A percentile compares a stretch with the other conserved stretches of the same genome.
Evolutionary conservation across 2,797 vertebrate genomes (phyloP).

Genomic region (Sebastes cheni): DNA sequence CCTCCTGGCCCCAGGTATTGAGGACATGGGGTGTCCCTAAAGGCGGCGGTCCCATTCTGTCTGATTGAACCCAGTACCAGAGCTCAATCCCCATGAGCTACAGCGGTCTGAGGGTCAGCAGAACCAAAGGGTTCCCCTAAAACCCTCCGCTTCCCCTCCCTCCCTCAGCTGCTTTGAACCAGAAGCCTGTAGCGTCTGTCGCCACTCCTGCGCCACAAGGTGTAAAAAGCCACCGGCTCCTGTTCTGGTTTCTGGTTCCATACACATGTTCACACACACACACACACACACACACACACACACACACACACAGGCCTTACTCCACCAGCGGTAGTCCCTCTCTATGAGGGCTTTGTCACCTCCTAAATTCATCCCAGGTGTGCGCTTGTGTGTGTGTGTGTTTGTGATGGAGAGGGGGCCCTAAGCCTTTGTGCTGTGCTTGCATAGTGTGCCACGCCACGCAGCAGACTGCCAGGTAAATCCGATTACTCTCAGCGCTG

Average conservation of each 20-base stretch:
- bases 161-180: slow-evolving; percentile 68
- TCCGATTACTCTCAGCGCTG: slow-evolving; percentile 78
- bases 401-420: slow-evolving; percentile 80
- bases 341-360: slow-evolving; percentile 72
- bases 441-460: slow-evolving; percentile 59
- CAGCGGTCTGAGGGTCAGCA: slow-evolving; percentile 66
- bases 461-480: slow-evolving; percentile 73
- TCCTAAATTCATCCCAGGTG: slow-evolving; percentile 83
- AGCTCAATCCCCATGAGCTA: slow-evolving; percentile 57
- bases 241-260: slow-evolving; percentile 65
- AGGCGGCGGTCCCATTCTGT: slow-evolving; percentile 70
- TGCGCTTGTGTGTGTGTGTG: slow-evolving; percentile 44
- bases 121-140: slow-evolving; percentile 50
- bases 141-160: slow-evolving; percentile 34
- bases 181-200: slow-evolving; percentile 64
- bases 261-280: slow-evolving; percentile 32
- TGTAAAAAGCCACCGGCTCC: slow-evolving; percentile 69
- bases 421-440: slow-evolving; percentile 75
- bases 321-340: slow-evolving; percentile 57
- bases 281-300: not conserved
- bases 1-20: slow-evolving; percentile 74
- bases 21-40: slow-evolving; percentile 66
- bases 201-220: slow-evolving; percentile 60
- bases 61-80: slow-evolving; percentile 69
- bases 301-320: not conserved